Base-by-base conservation (phyloP, 2,113 vertebrate genomes). In the Stegostoma tigrinum region DNA sequence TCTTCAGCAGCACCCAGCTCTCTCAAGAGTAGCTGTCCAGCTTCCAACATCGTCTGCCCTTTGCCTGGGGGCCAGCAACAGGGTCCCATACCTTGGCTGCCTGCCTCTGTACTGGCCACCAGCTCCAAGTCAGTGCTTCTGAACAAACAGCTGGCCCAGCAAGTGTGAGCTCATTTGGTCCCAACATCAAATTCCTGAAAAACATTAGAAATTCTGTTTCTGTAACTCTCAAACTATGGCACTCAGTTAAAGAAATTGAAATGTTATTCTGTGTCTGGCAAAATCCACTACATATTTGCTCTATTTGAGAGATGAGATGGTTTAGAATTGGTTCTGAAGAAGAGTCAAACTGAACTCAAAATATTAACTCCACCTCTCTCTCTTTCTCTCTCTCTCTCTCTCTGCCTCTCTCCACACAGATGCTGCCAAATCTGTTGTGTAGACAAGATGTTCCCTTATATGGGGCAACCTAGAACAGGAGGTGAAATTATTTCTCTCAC, bases 301-400 rank as follows among this genome's bases (percentile, higher is more conserved):
- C 14, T 55, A 30, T 87, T 3, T 30, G 48, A 27, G 8, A 14
- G 12, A 96, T 98, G 97, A 55, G 52, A 89, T 61, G 24, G 55
- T 30, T 89, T 30, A 14, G 27, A 34, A 12, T 90, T 61, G 55
- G 55, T 61, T 61, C 55, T 61, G 12, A 7, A 61, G 55, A 61
- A 61, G 55, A 61, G 1, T 61, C 55, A 12, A 12, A 61, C 55
- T 61, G 55, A 10, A 61, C 55, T 61, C 55, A 61, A 61, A 61
- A 61, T 12, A 61, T 61, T 61, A 61, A 61, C 55, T 61, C 55
- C 10, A 12, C 0, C 55, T 61, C 6, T 61, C 55, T 61, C 6
- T 61, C 55, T 61, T 0, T 6, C 55, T 4, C 5, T 0, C 5
- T 6, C 55, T 6, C 5, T 6, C 3, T 6, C 55, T 6, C 55